Evolutionary conservation across 2,113 vertebrate species (phyloP).

Genomic region (Ciconia boyciana): DNA sequence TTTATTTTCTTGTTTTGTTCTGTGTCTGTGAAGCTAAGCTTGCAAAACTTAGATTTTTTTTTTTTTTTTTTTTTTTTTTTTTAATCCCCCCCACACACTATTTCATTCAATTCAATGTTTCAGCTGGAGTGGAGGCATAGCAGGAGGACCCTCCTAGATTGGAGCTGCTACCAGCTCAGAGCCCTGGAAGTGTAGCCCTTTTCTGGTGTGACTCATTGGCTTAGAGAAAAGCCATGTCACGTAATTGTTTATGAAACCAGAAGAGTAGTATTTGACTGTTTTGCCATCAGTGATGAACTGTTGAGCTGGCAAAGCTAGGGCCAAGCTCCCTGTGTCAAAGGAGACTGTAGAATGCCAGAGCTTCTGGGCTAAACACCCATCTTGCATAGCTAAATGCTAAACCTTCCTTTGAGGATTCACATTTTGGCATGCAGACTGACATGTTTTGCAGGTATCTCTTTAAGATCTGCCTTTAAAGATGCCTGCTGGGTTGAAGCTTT

Average conservation of each 20-base stretch:
- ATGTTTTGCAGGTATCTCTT: neutral
- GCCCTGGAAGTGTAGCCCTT: neutral
- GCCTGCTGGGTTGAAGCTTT: neutral
- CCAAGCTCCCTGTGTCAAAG: neutral
- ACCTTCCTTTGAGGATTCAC: neutral
- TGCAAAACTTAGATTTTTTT: neutral
- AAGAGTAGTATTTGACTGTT: neutral
- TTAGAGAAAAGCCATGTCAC: neutral
- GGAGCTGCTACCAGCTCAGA: neutral
- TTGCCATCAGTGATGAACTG: neutral
- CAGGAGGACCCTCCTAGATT: neutral
- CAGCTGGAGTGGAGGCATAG: neutral
- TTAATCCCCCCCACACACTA: too few species aligned
- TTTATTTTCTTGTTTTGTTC: neutral
- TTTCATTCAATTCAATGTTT: neutral
- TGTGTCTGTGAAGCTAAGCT: neutral
- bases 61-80: too few species aligned
- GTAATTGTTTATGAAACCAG: neutral
- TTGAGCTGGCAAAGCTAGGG: neutral
- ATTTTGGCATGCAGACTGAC: neutral
- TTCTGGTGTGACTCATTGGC: neutral
- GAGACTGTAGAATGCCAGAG: neutral
- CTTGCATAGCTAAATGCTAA: neutral
- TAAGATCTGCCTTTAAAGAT: neutral
- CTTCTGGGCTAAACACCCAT: neutral